Evolutionary conservation across 2,888 invertebrate genomes (phyloP).

Genomic region (Bombylius major): DNA sequence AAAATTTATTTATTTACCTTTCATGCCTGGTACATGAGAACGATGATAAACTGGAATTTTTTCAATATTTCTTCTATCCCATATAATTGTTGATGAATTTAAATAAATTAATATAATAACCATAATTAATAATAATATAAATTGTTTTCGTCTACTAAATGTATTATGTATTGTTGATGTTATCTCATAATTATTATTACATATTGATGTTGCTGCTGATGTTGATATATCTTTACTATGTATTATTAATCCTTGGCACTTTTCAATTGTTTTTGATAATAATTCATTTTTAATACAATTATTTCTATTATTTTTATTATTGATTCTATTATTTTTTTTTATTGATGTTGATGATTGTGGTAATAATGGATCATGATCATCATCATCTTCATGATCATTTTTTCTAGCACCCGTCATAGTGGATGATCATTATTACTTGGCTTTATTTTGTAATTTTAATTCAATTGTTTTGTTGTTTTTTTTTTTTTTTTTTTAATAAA

Average conservation of each 20-base stretch:
- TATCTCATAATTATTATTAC: neutral
- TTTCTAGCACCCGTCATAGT: conserved; percentile 5
- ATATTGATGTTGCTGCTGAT: neutral
- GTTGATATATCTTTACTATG: too few relatives aligned
- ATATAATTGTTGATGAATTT: conserved; percentile 20
- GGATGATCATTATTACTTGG: conserved; percentile 4
- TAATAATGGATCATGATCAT: neutral
- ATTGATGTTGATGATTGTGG: neutral
- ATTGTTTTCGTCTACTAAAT: conserved; percentile 12
- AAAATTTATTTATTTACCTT: conserved; percentile 22
- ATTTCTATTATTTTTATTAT: neutral
- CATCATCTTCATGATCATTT: conserved; percentile 5
- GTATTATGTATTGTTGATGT: neutral
- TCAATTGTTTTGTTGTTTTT: too few relatives aligned
- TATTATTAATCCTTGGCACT: too few relatives aligned
- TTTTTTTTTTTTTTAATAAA: too few relatives aligned
- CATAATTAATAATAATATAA: conserved; percentile 15
- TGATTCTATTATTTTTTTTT: neutral
- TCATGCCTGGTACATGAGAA: conserved; percentile 32
- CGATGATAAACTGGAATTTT: conserved; percentile 25
- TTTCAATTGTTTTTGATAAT: too few relatives aligned
- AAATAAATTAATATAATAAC: conserved; percentile 22
- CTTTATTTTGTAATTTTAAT: too few relatives aligned
- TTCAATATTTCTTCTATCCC: conserved; percentile 17
- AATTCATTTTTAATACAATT: neutral